Evolutionary conservation across 2,888 invertebrate genomes (phyloP), one percentile per base, ranked within the genome.

Genomic region (Scaptomyza polygonia): DNA sequence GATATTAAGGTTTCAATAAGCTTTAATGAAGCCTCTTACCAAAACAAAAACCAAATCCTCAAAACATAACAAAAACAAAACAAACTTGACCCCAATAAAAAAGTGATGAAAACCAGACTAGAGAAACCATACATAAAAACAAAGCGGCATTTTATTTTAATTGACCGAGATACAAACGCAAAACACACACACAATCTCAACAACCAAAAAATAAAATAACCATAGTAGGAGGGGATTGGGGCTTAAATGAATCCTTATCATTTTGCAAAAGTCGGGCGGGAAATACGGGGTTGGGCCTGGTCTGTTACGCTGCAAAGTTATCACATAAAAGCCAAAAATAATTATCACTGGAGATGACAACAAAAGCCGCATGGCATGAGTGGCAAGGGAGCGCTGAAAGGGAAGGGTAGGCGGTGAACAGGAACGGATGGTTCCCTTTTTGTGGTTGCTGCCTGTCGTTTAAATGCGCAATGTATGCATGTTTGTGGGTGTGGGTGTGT

Each of bases 251-350:
- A 85, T 78, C 88, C 88, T 87, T 87, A 81, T 82, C 88, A 72
- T 72, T 66, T 80, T 78, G 67, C 48, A 53, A 67, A 86, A 59
- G 76, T 53, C 67, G 45, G 61, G 45, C 56, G 43, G 62, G 58
- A 76, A 51, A 66, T 66, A 71, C 59, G 77, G 71, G 49, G 49
- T 44, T 27, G 32, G 55, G 32, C 55, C n/a, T 18, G 42, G 18
- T 48, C 40, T 21, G 21, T 7, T 45, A 40, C 12, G 63, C 84
- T 74, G 69, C 73, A 86, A 84, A 88, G 77, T 84, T 84, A 86
- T 88, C 79, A 74, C 72, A 84, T 84, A 82, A 84, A 84, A 84
- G 88, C 84, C 83, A 86, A 84, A 84, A 84, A 84, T 86, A 84
- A 88, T 84, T 88, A 88, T 84, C 83, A 86, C 88, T 74, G 65